These are phyloP conservation scores for Amiota mariae DNA, from an alignment of 2,888 invertebrate species.

Conservation along the genomic window DNA sequence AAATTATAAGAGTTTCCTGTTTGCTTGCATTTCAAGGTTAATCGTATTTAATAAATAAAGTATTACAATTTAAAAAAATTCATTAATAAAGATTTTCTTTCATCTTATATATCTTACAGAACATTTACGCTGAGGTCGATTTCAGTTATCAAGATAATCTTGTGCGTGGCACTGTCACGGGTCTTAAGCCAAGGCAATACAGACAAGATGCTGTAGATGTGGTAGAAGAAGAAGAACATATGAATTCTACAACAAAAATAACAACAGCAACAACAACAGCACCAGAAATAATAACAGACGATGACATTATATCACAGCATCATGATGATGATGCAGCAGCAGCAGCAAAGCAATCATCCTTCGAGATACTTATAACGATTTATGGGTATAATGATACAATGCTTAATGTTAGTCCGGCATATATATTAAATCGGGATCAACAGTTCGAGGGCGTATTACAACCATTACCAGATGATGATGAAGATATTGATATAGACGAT, in stretches of 20 bases:
- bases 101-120: conserved; percentile 52
- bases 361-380: conserved; percentile 62
- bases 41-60: neutral
- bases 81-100: neutral
- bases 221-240: conserved; percentile 25
- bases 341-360: conserved; percentile 34
- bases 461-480: conserved; percentile 29
- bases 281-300: neutral
- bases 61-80: conserved; percentile 2
- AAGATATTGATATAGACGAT: neutral
- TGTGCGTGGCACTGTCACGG: conserved; percentile 60
- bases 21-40: neutral
- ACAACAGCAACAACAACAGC: conserved; percentile 6
- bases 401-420: conserved; percentile 50
- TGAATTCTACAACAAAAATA: neutral
- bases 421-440: conserved; percentile 57
- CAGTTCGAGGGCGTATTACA: conserved; percentile 56
- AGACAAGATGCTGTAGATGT: neutral
- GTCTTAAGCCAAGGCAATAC: conserved; percentile 30
- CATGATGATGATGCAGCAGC: neutral
- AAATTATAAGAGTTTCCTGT: neutral
- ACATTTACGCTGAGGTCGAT: conserved; percentile 61
- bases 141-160: conserved; percentile 62
- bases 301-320: neutral
- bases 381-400: conserved; percentile 62